phyloP scores from a whole-genome alignment of 2,888 invertebrate genomes.

The Salpingus planirostris region DNA sequence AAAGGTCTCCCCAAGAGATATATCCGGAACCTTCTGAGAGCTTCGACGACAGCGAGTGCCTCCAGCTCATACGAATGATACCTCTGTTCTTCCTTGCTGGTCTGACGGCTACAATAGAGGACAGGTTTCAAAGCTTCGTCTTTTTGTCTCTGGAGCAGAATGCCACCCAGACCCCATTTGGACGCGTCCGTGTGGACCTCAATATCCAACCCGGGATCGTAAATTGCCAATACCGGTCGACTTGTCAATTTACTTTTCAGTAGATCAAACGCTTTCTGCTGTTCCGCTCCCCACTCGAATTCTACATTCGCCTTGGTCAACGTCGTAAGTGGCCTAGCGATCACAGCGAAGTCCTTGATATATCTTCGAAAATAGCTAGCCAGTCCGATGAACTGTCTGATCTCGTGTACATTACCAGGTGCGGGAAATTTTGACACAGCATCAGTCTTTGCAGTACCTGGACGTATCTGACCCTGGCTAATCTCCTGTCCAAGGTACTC shows the following conservation, averaged over 20 bases:
- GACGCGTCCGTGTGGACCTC: slow-evolving; percentile 11
- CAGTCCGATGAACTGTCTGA: slow-evolving; percentile 9
- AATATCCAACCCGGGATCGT: slow-evolving; percentile 5
- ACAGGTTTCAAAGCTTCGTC: slow-evolving; percentile 8
- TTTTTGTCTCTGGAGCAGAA: slow-evolving; percentile 5
- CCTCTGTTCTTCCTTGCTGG: slow-evolving; percentile 6
- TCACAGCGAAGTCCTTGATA: slow-evolving; percentile 16
- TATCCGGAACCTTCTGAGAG: slow-evolving; percentile 11
- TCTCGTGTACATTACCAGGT: slow-evolving; percentile 2
- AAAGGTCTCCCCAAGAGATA: slow-evolving; percentile 14
- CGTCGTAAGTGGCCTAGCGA: slow-evolving; percentile 22
- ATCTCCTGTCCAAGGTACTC: slow-evolving; percentile 8
- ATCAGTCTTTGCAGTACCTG: not conserved
- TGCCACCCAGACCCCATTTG: slow-evolving; percentile 4
- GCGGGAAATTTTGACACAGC: not conserved
- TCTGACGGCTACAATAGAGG: slow-evolving; percentile 8
- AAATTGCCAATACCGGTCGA: slow-evolving; percentile 6
- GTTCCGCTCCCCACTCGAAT: slow-evolving; percentile 11
- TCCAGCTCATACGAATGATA: slow-evolving; percentile 10
- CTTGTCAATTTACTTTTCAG: slow-evolving; percentile 3
- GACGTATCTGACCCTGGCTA: not conserved
- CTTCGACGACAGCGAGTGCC: slow-evolving; percentile 7
- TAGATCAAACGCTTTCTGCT: slow-evolving; percentile 1
- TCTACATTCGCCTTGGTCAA: slow-evolving; percentile 16
- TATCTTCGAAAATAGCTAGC: slow-evolving; percentile 11